Conservation (phyloP, 2,888 invertebrate species). For the Octonoba sinensis region DNA sequence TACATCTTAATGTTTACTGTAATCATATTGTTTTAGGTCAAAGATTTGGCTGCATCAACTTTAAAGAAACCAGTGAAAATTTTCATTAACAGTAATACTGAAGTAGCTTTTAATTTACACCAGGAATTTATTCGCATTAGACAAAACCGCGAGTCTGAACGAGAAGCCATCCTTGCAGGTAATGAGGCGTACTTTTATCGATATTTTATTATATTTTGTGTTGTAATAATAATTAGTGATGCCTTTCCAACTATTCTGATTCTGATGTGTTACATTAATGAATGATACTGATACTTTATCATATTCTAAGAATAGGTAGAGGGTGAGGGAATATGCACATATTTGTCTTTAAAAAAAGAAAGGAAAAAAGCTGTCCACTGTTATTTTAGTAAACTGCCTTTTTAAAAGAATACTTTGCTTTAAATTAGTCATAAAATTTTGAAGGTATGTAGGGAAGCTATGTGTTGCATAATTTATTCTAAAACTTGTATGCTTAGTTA, state of each 20-base stretch:
- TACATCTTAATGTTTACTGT: background rate
- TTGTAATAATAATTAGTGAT: too few relatives aligned
- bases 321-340: too few relatives aligned
- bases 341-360: too few relatives aligned
- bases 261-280: background rate
- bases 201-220: background rate
- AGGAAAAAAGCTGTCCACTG: too few relatives aligned
- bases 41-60: constrained; percentile 93
- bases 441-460: too few relatives aligned
- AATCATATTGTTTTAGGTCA: constrained; percentile 71
- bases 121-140: constrained; percentile 97
- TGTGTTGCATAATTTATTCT: too few relatives aligned
- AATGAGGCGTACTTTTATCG: background rate
- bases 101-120: constrained; percentile 92
- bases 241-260: too few relatives aligned
- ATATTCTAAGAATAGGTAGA: too few relatives aligned
- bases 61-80: constrained; percentile 92
- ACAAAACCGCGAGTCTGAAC: constrained; percentile 88
- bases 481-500: too few relatives aligned
- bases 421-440: too few relatives aligned
- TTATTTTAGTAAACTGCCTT: too few relatives aligned
- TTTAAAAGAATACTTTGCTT: too few relatives aligned
- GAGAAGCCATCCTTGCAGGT: constrained; percentile 85
- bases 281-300: background rate
- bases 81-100: constrained; percentile 95